A percentile compares a stretch with the other conserved stretches of the same genome.
Evolutionary conservation across 1,140 invertebrate genomes (phyloP).

Genomic region (Diabrotica undecimpunctata): DNA sequence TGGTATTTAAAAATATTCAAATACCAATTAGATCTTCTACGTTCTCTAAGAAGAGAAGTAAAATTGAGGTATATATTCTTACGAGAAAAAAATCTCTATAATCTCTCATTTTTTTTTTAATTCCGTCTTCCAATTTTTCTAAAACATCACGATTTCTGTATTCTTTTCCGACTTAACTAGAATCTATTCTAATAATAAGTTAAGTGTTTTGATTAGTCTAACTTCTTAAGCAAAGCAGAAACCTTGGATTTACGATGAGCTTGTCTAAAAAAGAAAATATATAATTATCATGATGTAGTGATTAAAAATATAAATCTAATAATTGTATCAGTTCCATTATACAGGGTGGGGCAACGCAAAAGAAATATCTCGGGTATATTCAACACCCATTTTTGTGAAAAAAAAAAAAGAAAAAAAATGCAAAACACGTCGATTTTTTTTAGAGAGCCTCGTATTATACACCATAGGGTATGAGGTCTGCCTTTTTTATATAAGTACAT

Average conservation of each 20-base stretch:
- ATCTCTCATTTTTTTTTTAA: background rate
- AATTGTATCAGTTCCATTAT: too few species aligned
- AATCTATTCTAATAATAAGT: conserved; percentile 34
- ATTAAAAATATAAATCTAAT: too few species aligned
- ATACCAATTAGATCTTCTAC: conserved; percentile 24
- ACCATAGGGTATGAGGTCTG: too few species aligned
- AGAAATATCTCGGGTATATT: too few species aligned
- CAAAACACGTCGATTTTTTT: too few species aligned
- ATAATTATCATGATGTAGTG: too few species aligned
- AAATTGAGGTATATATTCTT: conserved; percentile 29
- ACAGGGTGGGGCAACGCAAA: too few species aligned
- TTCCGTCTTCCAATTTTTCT: conserved; percentile 11
- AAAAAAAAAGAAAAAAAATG: too few species aligned
- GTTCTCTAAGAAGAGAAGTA: conserved; percentile 24
- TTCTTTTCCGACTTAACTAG: conserved; percentile 29
- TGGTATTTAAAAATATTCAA: conserved; percentile 31
- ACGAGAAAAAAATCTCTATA: conserved; percentile 17
- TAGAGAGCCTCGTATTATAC: too few species aligned
- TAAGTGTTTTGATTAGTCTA: conserved; percentile 31
- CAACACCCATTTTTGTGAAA: too few species aligned
- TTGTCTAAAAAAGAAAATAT: conserved; percentile 23
- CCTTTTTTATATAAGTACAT: too few species aligned
- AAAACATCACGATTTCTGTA: conserved; percentile 32
- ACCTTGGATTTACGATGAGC: conserved; percentile 24
- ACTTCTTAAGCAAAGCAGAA: conserved; percentile 31